Base-by-base conservation (phyloP, 2,888 invertebrate genomes). In the Watsonalla cultraria region DNA sequence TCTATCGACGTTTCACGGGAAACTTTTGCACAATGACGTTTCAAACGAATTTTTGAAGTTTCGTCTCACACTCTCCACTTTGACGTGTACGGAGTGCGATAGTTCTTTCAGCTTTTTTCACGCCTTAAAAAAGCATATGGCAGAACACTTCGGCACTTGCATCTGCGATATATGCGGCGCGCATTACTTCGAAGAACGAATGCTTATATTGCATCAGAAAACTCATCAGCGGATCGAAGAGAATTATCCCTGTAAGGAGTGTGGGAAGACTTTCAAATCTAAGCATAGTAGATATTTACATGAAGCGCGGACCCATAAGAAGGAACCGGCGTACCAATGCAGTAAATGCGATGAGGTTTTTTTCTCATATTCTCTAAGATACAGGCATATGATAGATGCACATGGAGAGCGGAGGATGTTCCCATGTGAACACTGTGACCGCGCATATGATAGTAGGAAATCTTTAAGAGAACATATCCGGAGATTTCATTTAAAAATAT, bases 91-190 rank as follows among this genome's bases (percentile, higher is more conserved):
- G 0, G 74, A 78, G 62, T 90, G 84, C 42, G 64, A 60, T 0
- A 47, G 34, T 58, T 76, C 55, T 35, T 86, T 70, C 60, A 74
- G 61, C 0, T 82, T 77, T 58, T 85, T 86, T 58, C 86, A 87
- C 54, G 84, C 85, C 0, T 50, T 89, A 7, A 84, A 85, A 50
- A 86, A 88, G 46, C 86, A 85, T 52, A 88, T 86, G 88, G 83
- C 84, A 0, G 81, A 84, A 6, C 88, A 88, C 60, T 89, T 89
- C 34, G 86, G 87, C 0, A 82, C 84, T 0, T 85, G 81, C 7
- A 82, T 88, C 0, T 91, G 91, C 7, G 85, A 89, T 47, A 63
- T 84, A 0, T 90, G 89, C 56, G 86, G 90, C 0, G 91, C 90
- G 0, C 84, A 88, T 48, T 92, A 92, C 51, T 83, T 91, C 8